These are phyloP conservation scores for Saccostrea echinata DNA, from an alignment of 1,140 invertebrate genomes.

Conservation along the genomic window DNA sequence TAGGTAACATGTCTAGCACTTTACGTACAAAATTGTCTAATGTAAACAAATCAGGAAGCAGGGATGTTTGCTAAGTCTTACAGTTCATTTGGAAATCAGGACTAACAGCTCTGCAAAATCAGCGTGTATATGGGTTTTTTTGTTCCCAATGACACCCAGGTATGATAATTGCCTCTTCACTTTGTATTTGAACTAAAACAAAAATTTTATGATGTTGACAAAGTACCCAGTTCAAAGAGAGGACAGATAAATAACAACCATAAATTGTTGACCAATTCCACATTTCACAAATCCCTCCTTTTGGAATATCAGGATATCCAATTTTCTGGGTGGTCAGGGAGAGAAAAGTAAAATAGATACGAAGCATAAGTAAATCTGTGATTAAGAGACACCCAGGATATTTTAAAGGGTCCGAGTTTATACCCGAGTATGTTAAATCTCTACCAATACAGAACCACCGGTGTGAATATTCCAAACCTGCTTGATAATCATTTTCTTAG, in stretches of 20 bases:
- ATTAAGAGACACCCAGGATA: neutral
- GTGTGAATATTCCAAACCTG: conserved; percentile 17
- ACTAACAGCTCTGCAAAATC: neutral
- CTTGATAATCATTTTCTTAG: conserved; percentile 22
- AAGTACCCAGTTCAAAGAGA: neutral
- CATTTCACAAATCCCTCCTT: neutral
- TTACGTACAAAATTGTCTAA: neutral
- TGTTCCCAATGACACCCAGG: neutral
- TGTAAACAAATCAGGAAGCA: neutral
- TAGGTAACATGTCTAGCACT: conserved; percentile 8
- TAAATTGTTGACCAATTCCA: conserved; percentile 32
- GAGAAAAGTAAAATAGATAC: neutral
- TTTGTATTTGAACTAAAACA: conserved; percentile 38
- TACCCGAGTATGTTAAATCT: conserved; percentile 26
- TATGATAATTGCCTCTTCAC: conserved; percentile 18
- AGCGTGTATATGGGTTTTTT: neutral
- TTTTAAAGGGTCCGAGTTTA: conserved; percentile 25
- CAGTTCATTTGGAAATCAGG: neutral
- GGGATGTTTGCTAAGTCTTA: neutral
- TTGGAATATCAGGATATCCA: neutral
- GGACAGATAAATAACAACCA: neutral
- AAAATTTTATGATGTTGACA: conserved; percentile 27
- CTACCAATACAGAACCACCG: conserved; percentile 1
- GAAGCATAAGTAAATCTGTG: neutral
- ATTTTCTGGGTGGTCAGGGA: neutral